A percentile compares a stretch with the other conserved stretches of the same genome.
Conservation (phyloP, 2,113 vertebrate genomes). For the Pholis gunnellus region DNA sequence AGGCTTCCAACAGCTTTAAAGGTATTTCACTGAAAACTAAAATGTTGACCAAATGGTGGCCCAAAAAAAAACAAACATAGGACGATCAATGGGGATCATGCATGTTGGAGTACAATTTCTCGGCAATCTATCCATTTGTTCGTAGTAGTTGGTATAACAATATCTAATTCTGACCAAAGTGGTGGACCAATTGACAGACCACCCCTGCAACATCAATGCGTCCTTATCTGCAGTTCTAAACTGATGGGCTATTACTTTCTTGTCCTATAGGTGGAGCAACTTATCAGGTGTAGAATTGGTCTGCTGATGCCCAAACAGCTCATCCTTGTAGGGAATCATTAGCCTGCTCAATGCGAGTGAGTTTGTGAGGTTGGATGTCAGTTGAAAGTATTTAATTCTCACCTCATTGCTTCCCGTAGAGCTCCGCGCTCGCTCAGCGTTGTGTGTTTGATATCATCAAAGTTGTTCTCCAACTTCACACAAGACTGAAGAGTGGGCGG, state of each 20-base stretch:
- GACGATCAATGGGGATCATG: not conserved
- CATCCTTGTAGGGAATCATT: not conserved
- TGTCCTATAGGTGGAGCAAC: not conserved
- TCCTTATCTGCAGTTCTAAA: not conserved
- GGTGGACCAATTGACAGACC: not conserved
- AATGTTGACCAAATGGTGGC: not conserved
- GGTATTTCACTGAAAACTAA: not conserved
- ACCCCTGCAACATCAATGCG: not conserved
- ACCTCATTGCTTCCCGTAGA: slow-evolving; percentile 95
- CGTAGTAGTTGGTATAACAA: not conserved
- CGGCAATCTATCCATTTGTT: not conserved
- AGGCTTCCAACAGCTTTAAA: not conserved
- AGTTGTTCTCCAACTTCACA: slow-evolving; percentile 95
- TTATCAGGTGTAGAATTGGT: not conserved
- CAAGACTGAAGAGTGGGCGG: slow-evolving; percentile 77
- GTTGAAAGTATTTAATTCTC: slow-evolving; percentile 71
- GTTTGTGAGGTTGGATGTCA: not conserved
- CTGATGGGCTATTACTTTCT: not conserved
- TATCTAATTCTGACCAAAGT: not conserved
- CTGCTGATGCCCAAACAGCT: not conserved
- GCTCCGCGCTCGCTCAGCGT: slow-evolving; percentile 93
- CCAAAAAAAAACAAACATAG: not conserved
- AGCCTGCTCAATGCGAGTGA: not conserved
- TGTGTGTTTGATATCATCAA: slow-evolving; percentile 94
- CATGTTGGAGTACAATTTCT: not conserved